These are phyloP conservation scores for Buteo buteo DNA, from an alignment of 2,113 vertebrate genomes.

Conservation along the genomic window DNA sequence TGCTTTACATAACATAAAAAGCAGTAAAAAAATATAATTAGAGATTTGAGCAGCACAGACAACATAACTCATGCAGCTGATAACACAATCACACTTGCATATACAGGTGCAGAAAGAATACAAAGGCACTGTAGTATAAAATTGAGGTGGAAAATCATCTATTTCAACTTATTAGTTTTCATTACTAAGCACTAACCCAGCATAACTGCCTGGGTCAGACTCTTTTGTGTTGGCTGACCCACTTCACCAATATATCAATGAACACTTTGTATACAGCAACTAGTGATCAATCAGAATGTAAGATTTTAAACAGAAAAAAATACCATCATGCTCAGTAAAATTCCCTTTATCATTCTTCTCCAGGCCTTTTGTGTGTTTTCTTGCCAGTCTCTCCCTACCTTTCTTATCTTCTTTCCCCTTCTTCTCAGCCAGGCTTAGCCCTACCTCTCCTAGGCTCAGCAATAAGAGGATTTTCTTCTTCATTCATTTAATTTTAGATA, in stretches of 20 bases:
- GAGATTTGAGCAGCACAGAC: not conserved
- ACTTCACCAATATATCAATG: not conserved
- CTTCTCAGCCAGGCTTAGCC: slow-evolving; percentile 40
- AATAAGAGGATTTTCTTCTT: slow-evolving; percentile 60
- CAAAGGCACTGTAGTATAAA: not conserved
- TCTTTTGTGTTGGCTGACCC: not conserved
- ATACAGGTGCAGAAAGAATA: not conserved
- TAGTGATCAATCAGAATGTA: not conserved
- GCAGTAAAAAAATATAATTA: not conserved
- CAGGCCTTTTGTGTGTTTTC: slow-evolving; percentile 19
- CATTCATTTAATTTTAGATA: slow-evolving; percentile 59
- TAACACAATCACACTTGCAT: not conserved
- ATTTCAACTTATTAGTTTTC: not conserved
- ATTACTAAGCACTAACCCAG: not conserved
- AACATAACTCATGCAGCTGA: not conserved
- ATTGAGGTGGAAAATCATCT: not conserved
- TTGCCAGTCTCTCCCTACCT: not conserved
- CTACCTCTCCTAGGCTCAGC: slow-evolving; percentile 5
- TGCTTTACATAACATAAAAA: not conserved
- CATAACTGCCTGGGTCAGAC: not conserved
- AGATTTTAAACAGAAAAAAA: not conserved
- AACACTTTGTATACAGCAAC: not conserved
- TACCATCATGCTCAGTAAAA: not conserved
- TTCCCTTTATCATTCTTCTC: slow-evolving; percentile 26
- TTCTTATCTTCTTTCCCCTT: slow-evolving; percentile 37